A percentile compares a stretch with the other conserved stretches of the same genome.
Conservation (phyloP, 2,797 vertebrate species). For the Heterohyrax brucei region DNA sequence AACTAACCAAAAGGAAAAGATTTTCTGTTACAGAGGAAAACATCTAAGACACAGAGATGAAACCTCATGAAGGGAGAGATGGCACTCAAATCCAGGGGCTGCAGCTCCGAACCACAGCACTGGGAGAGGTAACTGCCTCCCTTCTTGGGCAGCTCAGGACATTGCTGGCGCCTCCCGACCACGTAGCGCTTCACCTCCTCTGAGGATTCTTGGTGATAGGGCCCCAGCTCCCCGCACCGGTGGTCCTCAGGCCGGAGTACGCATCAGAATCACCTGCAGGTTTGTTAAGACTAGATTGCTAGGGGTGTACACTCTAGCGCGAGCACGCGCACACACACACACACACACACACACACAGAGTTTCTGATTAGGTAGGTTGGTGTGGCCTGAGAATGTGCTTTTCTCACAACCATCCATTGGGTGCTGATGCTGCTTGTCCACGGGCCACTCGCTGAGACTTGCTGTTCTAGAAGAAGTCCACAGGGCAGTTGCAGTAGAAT, state of each 20-base stretch:
- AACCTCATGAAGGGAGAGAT: not conserved
- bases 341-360: rapidly evolving
- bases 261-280: not conserved
- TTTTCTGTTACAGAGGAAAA: not conserved
- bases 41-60: not conserved
- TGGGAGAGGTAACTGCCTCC: not conserved
- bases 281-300: not conserved
- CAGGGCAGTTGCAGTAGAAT: too few relatives aligned
- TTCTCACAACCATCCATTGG: not conserved
- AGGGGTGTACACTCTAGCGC: too few relatives aligned
- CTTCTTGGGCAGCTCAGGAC: not conserved
- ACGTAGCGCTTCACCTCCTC: too few relatives aligned
- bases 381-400: not conserved
- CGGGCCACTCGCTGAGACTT: not conserved
- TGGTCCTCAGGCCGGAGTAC: not conserved
- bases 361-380: not conserved
- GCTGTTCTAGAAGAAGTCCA: not conserved
- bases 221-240: rapidly evolving
- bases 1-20: not conserved
- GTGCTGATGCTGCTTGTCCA: not conserved
- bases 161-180: not conserved
- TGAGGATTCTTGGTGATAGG: rapidly evolving
- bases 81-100: not conserved
- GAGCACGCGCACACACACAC: not conserved
- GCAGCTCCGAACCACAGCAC: not conserved